Percentiles rank a stretch among this genome's conserved stretches.
Evolutionary conservation across 2,797 vertebrate species (phyloP).

Genomic region (Eospalax fontanierii): DNA sequence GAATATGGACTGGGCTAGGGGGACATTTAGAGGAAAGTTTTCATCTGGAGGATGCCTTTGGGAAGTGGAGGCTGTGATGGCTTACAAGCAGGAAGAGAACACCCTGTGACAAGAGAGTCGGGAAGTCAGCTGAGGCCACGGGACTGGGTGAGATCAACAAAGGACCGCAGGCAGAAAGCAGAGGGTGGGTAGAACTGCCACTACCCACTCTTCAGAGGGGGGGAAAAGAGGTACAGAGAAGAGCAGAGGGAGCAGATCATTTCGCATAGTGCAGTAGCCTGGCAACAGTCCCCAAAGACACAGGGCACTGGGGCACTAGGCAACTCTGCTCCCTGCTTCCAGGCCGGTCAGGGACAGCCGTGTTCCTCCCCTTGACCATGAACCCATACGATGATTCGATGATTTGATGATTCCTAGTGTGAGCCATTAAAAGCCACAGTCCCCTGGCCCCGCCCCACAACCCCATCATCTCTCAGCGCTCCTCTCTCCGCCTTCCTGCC

Average conservation of each 20-base stretch:
- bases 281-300: background rate
- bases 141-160: background rate
- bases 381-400: no score
- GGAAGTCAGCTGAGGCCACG: background rate
- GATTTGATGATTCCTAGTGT: background rate
- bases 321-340: background rate
- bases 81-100: background rate
- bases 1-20: background rate
- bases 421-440: no score
- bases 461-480: background rate
- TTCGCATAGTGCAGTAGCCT: fast-evolving
- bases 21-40: background rate
- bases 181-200: background rate
- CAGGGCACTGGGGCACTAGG: fast-evolving
- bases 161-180: fast-evolving
- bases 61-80: background rate
- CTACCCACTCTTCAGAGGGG: background rate
- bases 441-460: background rate
- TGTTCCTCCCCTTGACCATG: background rate
- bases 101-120: background rate
- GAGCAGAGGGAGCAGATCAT: background rate
- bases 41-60: background rate
- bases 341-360: no score
- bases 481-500: fast-evolving
- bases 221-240: background rate